Evolutionary conservation across 2,797 vertebrate species (phyloP).

Genomic region (Oryzias dopingdopingensis): DNA sequence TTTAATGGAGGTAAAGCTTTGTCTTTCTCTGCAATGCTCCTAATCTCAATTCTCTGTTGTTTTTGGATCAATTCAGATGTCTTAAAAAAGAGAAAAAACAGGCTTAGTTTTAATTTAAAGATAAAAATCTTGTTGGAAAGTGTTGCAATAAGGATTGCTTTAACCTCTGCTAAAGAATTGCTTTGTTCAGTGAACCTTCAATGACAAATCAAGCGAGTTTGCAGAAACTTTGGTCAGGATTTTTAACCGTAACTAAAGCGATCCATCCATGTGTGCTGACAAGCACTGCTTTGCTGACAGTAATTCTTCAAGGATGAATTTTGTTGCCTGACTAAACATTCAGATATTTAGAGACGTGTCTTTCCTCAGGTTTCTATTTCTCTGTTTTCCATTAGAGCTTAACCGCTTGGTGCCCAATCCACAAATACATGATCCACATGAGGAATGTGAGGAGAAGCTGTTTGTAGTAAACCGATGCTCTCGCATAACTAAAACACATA

Average conservation of each 20-base stretch:
- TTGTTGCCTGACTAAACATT: constrained; percentile 36
- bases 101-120: too few species aligned
- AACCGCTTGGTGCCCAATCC: constrained; percentile 19
- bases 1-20: too few species aligned
- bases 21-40: too few species aligned
- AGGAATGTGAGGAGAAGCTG: constrained; percentile 21
- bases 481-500: constrained; percentile 9
- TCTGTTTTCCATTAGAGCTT: constrained; percentile 43
- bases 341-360: constrained; percentile 12
- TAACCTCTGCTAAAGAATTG: too few species aligned
- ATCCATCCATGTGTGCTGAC: constrained; percentile 15
- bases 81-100: too few species aligned
- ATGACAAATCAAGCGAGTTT: background rate
- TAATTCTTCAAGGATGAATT: constrained; percentile 28
- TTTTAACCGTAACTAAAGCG: constrained; percentile 4
- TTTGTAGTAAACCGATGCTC: constrained; percentile 19
- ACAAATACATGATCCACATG: constrained; percentile 24
- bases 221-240: constrained; percentile 18
- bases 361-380: constrained; percentile 20
- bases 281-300: constrained; percentile 23
- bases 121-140: too few species aligned
- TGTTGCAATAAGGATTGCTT: too few species aligned
- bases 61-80: too few species aligned
- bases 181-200: background rate
- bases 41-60: too few species aligned